Base-by-base conservation (phyloP, 2,797 vertebrate species). In the Phalloptychus januarius region DNA sequence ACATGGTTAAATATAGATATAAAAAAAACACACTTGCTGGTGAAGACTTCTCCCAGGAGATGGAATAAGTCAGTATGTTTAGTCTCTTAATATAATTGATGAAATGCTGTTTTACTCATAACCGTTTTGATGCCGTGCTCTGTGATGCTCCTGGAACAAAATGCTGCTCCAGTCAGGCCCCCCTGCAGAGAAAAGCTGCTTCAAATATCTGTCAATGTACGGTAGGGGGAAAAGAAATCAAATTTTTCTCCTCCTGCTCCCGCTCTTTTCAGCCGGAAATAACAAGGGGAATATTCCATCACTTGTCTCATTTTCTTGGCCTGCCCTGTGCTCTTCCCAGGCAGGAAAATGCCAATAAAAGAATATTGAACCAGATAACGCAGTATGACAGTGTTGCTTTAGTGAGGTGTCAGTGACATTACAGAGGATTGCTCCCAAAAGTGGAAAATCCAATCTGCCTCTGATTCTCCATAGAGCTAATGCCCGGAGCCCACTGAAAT, bases 381-480 rank as follows among this genome's bases (percentile, higher is more conserved):
- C 80, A 86, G 85, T 76, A 72, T 85, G 89, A 89, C 90, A 85
- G 87, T 86, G 87, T 87, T 77, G 82, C 81, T 91, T 89, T 85
- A 89, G 87, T 61, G 85, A 89, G 84, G 89, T 89, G 91, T 90
- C 89, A 69, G 75, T 90, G 84, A 90, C 90, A 89, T 89, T 89
- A 92, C 81, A 76, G 85, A 90, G 86, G 85, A 92, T 85, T 79
- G 84, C 86, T 92, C 82, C 84, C 81, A 80, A 89, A 93, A 90
- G 92, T 91, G 85, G 88, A 89, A 94, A 93, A 94, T 94, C 91
- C 91, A 94, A 91, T 94, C 87, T 91, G 73, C 81, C 84, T 74
- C 76, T 90, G 90, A 88, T 88, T 86, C 85, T 87, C 89, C 83
- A 67, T n/a, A 74, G 71, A 89, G 85, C 77, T 69, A 73, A 88